Conservation (phyloP, 2,797 vertebrate species). For the Danionella dracula region DNA sequence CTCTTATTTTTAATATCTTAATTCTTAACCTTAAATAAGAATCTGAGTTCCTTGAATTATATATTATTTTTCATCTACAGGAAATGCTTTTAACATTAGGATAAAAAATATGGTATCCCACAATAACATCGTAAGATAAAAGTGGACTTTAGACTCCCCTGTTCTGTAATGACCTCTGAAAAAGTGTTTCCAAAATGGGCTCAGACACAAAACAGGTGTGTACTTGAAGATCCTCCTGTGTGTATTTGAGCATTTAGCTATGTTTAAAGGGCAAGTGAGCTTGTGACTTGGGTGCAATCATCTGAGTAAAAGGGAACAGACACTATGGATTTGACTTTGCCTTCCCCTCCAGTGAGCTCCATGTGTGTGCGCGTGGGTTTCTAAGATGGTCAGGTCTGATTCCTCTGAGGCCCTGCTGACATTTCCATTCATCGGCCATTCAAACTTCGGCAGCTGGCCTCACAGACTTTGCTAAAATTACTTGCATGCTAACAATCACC, state of each 20-base stretch:
- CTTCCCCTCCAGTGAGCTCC: conserved; percentile 7
- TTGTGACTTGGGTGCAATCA: not conserved
- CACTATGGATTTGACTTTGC: not conserved
- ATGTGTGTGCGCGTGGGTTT: not conserved
- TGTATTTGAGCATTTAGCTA: not conserved
- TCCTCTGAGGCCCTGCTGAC: conserved; percentile 6
- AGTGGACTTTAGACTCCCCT: no score
- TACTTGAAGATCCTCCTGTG: not conserved
- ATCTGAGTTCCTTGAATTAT: no score
- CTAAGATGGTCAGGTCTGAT: conserved; percentile 25
- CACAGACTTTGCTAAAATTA: conserved; percentile 31
- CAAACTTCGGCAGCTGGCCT: conserved; percentile 7
- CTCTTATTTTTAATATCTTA: no score
- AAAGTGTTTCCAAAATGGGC: not conserved
- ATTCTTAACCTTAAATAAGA: no score
- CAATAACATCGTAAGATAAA: no score
- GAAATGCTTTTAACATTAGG: no score
- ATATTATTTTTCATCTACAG: no score
- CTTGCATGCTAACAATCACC: conserved; percentile 25
- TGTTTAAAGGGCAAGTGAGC: conserved; percentile 25
- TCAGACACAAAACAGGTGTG: not conserved
- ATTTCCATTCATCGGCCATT: conserved; percentile 24
- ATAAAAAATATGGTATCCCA: no score
- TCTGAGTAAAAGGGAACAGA: not conserved
- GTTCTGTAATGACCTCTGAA: no score